phyloP scores from a whole-genome alignment of 2,888 invertebrate genomes.

The Ellobium chinense region DNA sequence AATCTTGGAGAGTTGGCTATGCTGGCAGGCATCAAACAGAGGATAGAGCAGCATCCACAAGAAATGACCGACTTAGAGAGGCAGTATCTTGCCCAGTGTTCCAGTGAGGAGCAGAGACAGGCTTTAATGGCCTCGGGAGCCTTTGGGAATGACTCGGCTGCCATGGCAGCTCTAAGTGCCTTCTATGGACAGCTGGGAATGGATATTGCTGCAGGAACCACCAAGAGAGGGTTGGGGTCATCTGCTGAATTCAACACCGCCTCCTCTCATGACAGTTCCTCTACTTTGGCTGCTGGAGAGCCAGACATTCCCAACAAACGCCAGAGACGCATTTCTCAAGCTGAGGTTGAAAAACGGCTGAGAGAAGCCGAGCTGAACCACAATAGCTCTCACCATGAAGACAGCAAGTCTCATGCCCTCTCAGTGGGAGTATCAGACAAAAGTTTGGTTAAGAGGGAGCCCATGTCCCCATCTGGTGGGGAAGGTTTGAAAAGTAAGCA shows the following conservation, averaged over 20 bases:
- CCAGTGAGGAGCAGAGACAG: constrained; percentile 50
- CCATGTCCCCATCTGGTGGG: constrained; percentile 32
- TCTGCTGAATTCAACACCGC: constrained; percentile 22
- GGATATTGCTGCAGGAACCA: constrained; percentile 20
- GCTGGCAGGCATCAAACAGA: constrained; percentile 50
- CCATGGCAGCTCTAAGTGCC: constrained; percentile 47
- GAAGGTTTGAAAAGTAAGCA: constrained; percentile 18
- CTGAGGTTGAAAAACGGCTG: constrained; percentile 44
- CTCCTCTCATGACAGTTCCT: constrained; percentile 25
- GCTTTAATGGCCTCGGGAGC: constrained; percentile 48
- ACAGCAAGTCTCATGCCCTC: constrained; percentile 22
- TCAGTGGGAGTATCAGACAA: constrained; percentile 36
- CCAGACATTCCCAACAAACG: constrained; percentile 33
- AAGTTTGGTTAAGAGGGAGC: constrained; percentile 44
- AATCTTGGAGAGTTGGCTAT: constrained; percentile 51
- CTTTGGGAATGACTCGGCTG: constrained; percentile 43
- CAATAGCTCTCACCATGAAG: constrained; percentile 4
- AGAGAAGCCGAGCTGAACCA: constrained; percentile 41
- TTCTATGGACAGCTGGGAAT: constrained; percentile 46
- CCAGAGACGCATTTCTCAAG: constrained; percentile 45
- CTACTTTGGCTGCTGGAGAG: constrained; percentile 10
- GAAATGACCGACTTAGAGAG: constrained; percentile 44
- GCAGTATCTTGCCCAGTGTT: constrained; percentile 41
- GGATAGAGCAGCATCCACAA: constrained; percentile 46
- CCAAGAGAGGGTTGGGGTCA: constrained; percentile 14